These are phyloP conservation scores for Heliconius eleuchia DNA, from an alignment of 1,140 invertebrate species.

Conservation along the genomic window DNA sequence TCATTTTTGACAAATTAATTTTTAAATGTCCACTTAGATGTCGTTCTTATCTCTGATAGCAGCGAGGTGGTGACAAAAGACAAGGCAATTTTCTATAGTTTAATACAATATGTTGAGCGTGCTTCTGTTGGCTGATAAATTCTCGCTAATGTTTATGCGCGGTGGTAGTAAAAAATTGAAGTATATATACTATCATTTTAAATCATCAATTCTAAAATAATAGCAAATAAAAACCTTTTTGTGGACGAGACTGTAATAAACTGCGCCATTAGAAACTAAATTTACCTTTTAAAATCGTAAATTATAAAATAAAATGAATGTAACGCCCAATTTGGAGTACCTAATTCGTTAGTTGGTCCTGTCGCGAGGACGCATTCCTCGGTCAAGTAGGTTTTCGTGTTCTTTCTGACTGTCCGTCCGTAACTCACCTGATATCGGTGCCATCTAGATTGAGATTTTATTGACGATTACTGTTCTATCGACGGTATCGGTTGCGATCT, in stretches of 20 bases:
- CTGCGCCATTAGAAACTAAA: conserved; percentile 11
- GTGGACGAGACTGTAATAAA: not conserved
- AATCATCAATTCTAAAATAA: not conserved
- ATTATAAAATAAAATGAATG: conserved; percentile 61
- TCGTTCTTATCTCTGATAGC: conserved; percentile 6
- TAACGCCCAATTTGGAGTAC: conserved; percentile 67
- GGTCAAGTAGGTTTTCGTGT: conserved; percentile 79
- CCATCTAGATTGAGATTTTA: conserved; percentile 82
- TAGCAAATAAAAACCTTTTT: not conserved
- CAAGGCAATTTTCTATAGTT: conserved; percentile 19
- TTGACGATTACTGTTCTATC: conserved; percentile 81
- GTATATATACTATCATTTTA: not conserved
- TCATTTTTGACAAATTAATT: conserved; percentile 80
- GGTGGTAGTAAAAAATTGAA: no score
- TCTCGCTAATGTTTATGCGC: conserved; percentile 47
- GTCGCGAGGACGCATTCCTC: conserved; percentile 69
- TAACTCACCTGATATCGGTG: conserved; percentile 77
- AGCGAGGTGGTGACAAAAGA: not conserved
- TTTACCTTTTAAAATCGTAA: conserved; percentile 42
- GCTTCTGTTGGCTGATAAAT: conserved; percentile 57
- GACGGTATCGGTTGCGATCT: conserved; percentile 78
- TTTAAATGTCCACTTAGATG: conserved; percentile 65
- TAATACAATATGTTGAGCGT: conserved; percentile 62
- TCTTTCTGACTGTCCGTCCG: conserved; percentile 70
- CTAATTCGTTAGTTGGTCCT: conserved; percentile 78